Evolutionary conservation across 2,797 vertebrate genomes (phyloP).

Genomic region (Lithobates sylvaticus): DNA sequence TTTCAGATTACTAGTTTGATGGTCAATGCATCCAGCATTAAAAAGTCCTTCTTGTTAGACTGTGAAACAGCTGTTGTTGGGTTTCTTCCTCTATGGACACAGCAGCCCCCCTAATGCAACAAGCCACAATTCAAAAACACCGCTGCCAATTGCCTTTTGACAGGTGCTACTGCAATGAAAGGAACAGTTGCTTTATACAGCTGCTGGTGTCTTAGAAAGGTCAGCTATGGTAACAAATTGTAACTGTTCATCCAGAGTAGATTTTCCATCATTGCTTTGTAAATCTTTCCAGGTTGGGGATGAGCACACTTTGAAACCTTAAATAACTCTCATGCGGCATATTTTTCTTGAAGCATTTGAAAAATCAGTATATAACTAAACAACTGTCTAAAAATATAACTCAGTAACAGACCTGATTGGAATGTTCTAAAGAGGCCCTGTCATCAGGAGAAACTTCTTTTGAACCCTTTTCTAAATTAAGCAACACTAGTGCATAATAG

Average conservation of each 20-base stretch:
- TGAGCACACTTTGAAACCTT: background rate
- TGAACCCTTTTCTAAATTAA: no score
- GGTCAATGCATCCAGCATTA: conserved; percentile 44
- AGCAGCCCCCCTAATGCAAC: conserved; percentile 14
- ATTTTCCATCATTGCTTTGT: conserved; percentile 13
- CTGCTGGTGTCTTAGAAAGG: conserved; percentile 56
- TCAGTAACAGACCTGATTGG: no score
- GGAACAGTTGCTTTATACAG: conserved; percentile 62
- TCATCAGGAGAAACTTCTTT: no score
- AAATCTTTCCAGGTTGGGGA: background rate
- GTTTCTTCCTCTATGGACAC: conserved; percentile 47
- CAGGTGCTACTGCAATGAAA: conserved; percentile 61
- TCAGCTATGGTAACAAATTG: conserved; percentile 30
- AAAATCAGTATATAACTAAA: no score
- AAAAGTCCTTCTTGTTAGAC: conserved; percentile 61
- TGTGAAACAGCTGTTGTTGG: conserved; percentile 64
- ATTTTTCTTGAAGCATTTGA: background rate
- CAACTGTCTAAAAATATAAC: no score
- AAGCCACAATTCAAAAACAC: conserved; percentile 29
- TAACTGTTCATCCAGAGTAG: conserved; percentile 8
- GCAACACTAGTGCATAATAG: no score
- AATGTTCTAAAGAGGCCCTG: no score
- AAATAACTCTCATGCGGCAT: background rate
- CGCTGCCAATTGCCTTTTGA: conserved; percentile 46
- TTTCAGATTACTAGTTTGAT: conserved; percentile 48